Evolutionary conservation across 2,888 invertebrate species (phyloP), one percentile per base, ranked within the genome.

Genomic region (Eumerus sabulonum): DNA sequence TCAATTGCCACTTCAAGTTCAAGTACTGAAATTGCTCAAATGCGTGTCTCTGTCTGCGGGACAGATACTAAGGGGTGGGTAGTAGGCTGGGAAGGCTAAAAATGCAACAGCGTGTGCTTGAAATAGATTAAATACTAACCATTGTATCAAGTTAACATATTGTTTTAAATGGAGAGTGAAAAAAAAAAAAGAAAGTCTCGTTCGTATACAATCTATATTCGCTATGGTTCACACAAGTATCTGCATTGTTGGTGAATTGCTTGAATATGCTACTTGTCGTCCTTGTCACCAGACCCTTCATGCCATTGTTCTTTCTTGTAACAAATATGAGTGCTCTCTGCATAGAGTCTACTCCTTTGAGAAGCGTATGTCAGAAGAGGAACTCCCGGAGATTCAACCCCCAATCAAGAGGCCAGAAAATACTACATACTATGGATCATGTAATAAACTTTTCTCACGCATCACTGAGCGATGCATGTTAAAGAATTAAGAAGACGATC

Each of bases 251-350:
- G 53, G 50, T 40, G 62, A 63, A 59, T 50, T 50, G 59, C 48
- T 60, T 42, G 74, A 79, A 74, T 79, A 74, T 74, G 79, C 74
- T 79, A 64, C 68, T 74, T 74, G 74, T 79, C 74, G 74, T 79
- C 74, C 74, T 79, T 79, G 68, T 79, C 74, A 64, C 74, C 74
- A 60, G 48, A 60, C 77, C 62, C 68, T 67, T 35, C 7, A 48
- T 0, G n/a, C 38, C 42, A 50, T 63, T 73, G 63, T 79, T 74
- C 59, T 48, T 60, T 13, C 40, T 42, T 64, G 74, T 74, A 74
- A 74, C 74, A 79, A 79, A 79, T 56, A 79, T 74, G 68, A 79
- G 74, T 70, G 64, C 54, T 54, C 74, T 68, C 79, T 73, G 59
- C 53, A 67, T 19, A 73, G 67, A 73, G 51, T 67, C 67, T 79